phyloP scores from a whole-genome alignment of 2,113 vertebrate species.

The Merops nubicus region DNA sequence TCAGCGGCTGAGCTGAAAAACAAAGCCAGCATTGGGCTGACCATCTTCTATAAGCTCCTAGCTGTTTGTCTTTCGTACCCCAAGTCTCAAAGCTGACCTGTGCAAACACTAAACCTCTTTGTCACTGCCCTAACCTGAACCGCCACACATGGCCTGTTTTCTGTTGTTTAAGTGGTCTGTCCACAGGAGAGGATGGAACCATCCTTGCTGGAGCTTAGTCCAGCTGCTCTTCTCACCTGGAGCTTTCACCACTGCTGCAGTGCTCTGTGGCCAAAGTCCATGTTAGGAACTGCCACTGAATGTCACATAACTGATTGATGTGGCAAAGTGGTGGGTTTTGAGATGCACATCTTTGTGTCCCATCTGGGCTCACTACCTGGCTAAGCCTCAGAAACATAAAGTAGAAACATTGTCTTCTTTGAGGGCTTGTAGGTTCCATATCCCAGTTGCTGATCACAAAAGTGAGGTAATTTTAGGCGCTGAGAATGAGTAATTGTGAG shows the following conservation, averaged over 20 bases:
- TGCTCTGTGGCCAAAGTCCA: background rate
- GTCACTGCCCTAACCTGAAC: background rate
- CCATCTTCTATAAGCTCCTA: background rate
- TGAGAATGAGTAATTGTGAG: background rate
- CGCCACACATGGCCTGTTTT: accelerated
- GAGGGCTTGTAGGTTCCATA: background rate
- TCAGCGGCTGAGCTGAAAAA: background rate
- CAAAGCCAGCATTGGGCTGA: background rate
- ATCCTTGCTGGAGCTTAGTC: background rate
- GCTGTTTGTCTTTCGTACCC: background rate
- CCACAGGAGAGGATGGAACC: background rate
- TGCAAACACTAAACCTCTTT: background rate
- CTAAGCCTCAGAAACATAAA: background rate
- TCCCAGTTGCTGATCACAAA: background rate
- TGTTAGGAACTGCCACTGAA: background rate
- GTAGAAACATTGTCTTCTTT: background rate
- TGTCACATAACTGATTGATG: background rate
- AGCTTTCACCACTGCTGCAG: background rate
- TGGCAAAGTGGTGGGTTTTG: background rate
- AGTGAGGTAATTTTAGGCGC: background rate
- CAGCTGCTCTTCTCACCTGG: background rate
- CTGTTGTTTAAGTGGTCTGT: background rate
- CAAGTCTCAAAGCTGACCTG: background rate
- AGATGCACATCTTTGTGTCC: background rate
- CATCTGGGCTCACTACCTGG: background rate